Evolutionary conservation across 2,113 vertebrate species (phyloP).

Genomic region (Oceanodroma tethys): DNA sequence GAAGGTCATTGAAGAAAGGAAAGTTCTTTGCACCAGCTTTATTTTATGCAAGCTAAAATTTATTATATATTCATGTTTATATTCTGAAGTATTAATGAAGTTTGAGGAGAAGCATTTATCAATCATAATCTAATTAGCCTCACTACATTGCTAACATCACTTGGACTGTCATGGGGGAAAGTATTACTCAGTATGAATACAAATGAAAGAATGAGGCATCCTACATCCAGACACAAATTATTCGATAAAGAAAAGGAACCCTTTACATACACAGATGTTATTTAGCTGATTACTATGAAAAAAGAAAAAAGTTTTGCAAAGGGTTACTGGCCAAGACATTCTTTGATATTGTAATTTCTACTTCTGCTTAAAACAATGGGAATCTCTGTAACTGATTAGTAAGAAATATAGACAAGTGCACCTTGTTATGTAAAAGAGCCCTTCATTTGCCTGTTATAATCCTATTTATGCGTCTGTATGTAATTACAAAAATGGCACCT

Average conservation of each 20-base stretch:
- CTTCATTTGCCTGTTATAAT: not conserved
- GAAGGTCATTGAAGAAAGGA: not conserved
- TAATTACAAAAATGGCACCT: slow-evolving; percentile 33
- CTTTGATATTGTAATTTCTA: not conserved
- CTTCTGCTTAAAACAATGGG: not conserved
- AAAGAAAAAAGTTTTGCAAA: not conserved
- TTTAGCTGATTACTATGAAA: not conserved
- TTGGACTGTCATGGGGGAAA: not conserved
- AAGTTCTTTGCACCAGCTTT: not conserved
- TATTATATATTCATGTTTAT: not conserved
- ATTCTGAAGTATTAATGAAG: not conserved
- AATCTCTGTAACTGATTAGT: not conserved
- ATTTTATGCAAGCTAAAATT: not conserved
- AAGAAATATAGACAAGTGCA: slow-evolving; percentile 7
- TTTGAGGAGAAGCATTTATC: not conserved
- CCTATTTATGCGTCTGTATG: not conserved
- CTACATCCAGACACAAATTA: not conserved
- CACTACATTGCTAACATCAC: not conserved
- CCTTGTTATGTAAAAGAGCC: not conserved
- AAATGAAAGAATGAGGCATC: not conserved
- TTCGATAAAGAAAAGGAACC: not conserved
- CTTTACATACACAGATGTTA: not conserved
- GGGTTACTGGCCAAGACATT: not conserved
- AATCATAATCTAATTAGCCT: not conserved
- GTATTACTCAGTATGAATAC: not conserved